These are phyloP conservation scores for Ceyx cyanopectus DNA, from an alignment of 2,113 vertebrate genomes.

Conservation along the genomic window DNA sequence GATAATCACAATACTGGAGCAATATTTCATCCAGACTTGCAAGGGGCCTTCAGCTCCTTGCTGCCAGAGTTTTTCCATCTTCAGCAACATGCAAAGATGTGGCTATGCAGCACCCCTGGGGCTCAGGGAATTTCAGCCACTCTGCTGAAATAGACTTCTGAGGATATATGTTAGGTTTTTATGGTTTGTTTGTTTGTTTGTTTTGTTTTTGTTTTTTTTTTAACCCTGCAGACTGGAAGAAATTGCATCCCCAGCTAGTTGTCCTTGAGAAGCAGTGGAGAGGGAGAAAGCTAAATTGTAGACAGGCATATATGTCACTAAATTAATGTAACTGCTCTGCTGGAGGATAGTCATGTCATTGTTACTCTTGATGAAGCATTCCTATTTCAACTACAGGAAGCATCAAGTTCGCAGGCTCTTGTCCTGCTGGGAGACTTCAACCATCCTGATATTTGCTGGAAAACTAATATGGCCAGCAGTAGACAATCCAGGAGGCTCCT, in stretches of 20 bases:
- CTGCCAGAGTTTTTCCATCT: background rate
- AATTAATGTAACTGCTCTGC: constrained; percentile 49
- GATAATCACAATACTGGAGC: constrained; percentile 17
- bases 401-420: no score
- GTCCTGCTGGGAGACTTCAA: no score
- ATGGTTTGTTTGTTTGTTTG: background rate
- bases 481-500: no score
- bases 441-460: no score
- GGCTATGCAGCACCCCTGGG: background rate
- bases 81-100: background rate
- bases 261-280: background rate
- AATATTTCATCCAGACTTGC: constrained; percentile 4
- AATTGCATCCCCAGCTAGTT: background rate
- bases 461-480: no score
- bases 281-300: background rate
- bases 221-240: background rate
- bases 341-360: constrained; percentile 35
- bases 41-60: background rate
- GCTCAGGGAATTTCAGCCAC: background rate
- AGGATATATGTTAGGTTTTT: background rate
- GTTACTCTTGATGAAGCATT: background rate
- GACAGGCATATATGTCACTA: constrained; percentile 14
- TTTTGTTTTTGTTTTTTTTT: background rate
- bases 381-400: no score
- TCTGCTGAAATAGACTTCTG: constrained; percentile 23